phyloP scores from a whole-genome alignment of 2,797 vertebrate species.

The Holocentrus rufus region DNA sequence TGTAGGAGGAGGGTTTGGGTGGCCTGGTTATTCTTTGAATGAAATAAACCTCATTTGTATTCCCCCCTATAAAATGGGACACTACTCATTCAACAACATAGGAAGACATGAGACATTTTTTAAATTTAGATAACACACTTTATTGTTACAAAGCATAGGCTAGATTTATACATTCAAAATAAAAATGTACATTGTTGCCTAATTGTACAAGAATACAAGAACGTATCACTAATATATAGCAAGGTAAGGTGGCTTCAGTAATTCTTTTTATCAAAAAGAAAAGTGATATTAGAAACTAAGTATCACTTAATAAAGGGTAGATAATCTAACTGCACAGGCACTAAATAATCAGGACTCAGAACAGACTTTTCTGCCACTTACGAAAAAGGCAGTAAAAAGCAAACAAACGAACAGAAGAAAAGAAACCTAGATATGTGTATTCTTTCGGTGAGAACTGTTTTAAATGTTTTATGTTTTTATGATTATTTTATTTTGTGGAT shows the following conservation, averaged over 20 bases:
- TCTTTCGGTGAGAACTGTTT: not conserved
- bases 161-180: not conserved
- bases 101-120: not conserved
- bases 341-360: conserved; percentile 2
- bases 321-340: conserved; percentile 8
- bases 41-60: conserved; percentile 66
- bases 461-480: too few species aligned
- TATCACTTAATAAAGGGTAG: not conserved
- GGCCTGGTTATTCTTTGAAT: conserved; percentile 72
- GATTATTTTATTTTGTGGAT: too few species aligned
- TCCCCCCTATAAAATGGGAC: conserved; percentile 7
- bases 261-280: not conserved
- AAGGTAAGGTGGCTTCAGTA: not conserved
- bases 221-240: conserved; percentile 10
- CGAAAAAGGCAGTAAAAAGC: too few species aligned
- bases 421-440: conserved; percentile 8
- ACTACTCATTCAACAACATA: conserved; percentile 1
- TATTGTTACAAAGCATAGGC: conserved; percentile 41
- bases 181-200: not conserved
- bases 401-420: not conserved
- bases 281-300: conserved; percentile 9
- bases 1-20: conserved; percentile 67
- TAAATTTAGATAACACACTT: conserved; percentile 18
- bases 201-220: conserved; percentile 9
- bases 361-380: not conserved